Conservation (phyloP, 2,797 vertebrate species). For the Peromyscus melanophrys region DNA sequence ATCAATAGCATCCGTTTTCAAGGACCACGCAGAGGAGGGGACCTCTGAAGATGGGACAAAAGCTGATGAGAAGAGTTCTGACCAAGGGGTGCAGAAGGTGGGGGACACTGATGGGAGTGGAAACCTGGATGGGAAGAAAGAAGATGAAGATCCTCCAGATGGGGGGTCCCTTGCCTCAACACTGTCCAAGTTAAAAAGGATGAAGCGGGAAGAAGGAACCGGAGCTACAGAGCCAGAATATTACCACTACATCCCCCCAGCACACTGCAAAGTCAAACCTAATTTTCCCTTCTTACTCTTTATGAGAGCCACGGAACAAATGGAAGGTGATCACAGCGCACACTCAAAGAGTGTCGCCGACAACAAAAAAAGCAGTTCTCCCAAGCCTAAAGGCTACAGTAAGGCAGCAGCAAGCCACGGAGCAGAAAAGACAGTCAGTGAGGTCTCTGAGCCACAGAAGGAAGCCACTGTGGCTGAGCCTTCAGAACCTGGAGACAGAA, state of each 20-base stretch:
- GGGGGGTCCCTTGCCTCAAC: slow-evolving; percentile 94
- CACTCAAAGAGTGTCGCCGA: slow-evolving; percentile 83
- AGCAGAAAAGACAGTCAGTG: slow-evolving; percentile 73
- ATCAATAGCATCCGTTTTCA: slow-evolving; percentile 97
- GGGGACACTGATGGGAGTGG: slow-evolving; percentile 86
- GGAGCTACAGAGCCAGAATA: slow-evolving; percentile 95
- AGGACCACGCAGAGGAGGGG: slow-evolving; percentile 95
- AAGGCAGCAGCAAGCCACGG: slow-evolving; percentile 84
- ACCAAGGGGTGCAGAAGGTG: slow-evolving; percentile 86
- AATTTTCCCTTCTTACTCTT: slow-evolving; percentile 99
- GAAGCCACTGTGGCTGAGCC: slow-evolving; percentile 84
- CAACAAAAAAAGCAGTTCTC: slow-evolving; percentile 86
- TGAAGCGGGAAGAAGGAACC: slow-evolving; percentile 96
- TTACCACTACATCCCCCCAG: slow-evolving; percentile 98
- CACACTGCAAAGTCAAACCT: slow-evolving; percentile 98
- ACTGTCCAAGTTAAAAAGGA: slow-evolving; percentile 97
- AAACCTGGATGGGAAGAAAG: slow-evolving; percentile 88
- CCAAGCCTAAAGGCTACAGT: slow-evolving; percentile 84
- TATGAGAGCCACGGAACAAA: slow-evolving; percentile 97
- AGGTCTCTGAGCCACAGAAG: slow-evolving; percentile 77
- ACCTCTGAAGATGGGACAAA: slow-evolving; percentile 87
- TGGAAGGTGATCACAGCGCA: slow-evolving; percentile 86
- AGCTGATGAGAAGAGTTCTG: slow-evolving; percentile 89
- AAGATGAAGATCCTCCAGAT: slow-evolving; percentile 93
- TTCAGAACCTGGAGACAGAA: slow-evolving; percentile 86